phyloP scores from a whole-genome alignment of 2,113 vertebrate genomes.

The Malurus melanocephalus region DNA sequence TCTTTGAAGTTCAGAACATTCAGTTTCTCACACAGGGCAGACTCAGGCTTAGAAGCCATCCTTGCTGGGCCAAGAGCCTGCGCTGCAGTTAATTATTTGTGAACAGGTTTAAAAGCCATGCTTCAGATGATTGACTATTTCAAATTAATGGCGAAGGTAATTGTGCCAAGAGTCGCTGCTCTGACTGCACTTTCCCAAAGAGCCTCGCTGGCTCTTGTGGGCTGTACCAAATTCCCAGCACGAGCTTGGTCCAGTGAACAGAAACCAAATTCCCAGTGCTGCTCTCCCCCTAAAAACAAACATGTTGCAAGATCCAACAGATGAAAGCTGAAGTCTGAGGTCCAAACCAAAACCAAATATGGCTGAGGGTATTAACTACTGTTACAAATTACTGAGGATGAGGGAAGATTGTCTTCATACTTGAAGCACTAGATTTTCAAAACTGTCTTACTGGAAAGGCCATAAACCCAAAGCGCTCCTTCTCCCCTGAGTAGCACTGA shows the following conservation, averaged over 20 bases:
- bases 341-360: neutral
- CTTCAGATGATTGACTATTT: neutral
- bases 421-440: neutral
- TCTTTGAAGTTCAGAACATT: constrained; percentile 13
- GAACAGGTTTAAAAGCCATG: constrained; percentile 15
- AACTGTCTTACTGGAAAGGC: neutral
- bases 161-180: neutral
- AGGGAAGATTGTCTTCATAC: neutral
- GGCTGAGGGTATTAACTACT: neutral
- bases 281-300: neutral
- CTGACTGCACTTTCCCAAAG: neutral
- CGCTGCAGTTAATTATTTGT: constrained; percentile 7
- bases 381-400: neutral
- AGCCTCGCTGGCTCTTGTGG: neutral
- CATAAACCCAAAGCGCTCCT: neutral
- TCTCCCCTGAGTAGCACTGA: neutral
- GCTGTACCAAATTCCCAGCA: neutral
- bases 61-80: neutral
- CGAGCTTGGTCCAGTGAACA: neutral
- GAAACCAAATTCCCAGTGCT: neutral
- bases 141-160: neutral
- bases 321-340: neutral
- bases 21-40: neutral
- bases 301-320: neutral
- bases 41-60: neutral